A percentile compares a stretch with the other conserved stretches of the same genome.
Conservation (phyloP, 2,113 vertebrate species). For the Felis catus region F.catus_Fca126_mat1.0 CM031419.1:213487001-213487500, state of each 20-base stretch:
- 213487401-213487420: background rate
- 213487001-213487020: background rate
- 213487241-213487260: fast-evolving
- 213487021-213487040: background rate
- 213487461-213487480: background rate
- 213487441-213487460: background rate
- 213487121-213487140: background rate
- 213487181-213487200: no score
- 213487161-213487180: background rate
- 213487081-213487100: background rate
- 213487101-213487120: no score
- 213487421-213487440: background rate
- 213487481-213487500: background rate
- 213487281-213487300: background rate
- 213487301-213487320: background rate
- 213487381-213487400: background rate
- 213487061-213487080: background rate
- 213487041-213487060: background rate
- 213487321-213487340: background rate
- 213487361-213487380: background rate
- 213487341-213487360: background rate
- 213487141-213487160: background rate
- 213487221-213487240: background rate
- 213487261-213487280: background rate
- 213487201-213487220: background rate